Conservation (phyloP, 2,113 vertebrate species). For the Ancistrus triradiatus region DNA sequence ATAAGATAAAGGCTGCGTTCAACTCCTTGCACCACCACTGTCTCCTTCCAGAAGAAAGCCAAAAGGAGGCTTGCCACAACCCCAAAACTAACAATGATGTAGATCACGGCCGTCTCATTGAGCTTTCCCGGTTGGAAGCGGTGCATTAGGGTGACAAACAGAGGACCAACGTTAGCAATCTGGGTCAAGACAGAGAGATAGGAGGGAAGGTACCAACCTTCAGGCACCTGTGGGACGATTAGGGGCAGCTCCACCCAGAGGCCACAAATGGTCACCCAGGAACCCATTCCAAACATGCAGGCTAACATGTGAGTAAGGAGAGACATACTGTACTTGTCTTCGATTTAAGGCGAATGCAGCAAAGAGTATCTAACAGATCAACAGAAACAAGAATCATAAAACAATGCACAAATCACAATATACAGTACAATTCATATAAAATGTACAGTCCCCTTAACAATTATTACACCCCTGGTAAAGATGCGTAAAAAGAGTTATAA, state of each 20-base stretch:
- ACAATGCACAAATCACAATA: neutral
- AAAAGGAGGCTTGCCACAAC: constrained; percentile 64
- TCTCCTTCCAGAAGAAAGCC: constrained; percentile 75
- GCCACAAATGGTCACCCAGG: constrained; percentile 81
- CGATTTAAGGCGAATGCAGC: neutral
- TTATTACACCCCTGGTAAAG: too few species aligned
- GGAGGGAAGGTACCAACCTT: constrained; percentile 80
- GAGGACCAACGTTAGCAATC: constrained; percentile 75
- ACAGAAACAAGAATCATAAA: neutral
- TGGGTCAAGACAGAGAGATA: constrained; percentile 78
- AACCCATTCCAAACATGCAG: constrained; percentile 74
- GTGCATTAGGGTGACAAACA: constrained; percentile 71
- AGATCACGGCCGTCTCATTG: constrained; percentile 62
- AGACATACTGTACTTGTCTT: constrained; percentile 54
- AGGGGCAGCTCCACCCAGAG: constrained; percentile 80
- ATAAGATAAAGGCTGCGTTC: constrained; percentile 67
- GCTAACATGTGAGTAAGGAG: constrained; percentile 68
- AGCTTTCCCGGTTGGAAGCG: constrained; percentile 62
- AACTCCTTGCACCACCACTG: constrained; percentile 47
- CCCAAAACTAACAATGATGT: constrained; percentile 64
- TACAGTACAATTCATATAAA: neutral
- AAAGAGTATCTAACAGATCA: neutral
- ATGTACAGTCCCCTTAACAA: too few species aligned
- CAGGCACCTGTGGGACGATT: constrained; percentile 69
- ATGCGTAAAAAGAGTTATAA: too few species aligned